Conservation (phyloP, 2,888 invertebrate species). For the Caenorhabditis macrosperma region DNA sequence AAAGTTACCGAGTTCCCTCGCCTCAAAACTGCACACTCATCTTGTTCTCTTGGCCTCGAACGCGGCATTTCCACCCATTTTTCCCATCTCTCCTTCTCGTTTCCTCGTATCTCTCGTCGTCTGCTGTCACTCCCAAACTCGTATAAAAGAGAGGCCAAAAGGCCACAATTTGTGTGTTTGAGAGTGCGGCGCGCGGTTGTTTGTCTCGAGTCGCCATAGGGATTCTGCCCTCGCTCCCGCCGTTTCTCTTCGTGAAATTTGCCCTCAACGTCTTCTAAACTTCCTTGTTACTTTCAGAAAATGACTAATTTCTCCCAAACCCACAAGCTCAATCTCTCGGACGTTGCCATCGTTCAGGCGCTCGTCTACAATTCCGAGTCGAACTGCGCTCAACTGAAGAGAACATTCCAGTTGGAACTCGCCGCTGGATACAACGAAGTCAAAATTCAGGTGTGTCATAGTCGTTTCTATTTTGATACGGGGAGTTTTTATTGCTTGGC, state of each 20-base stretch:
- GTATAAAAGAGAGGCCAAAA: slow-evolving; percentile 50
- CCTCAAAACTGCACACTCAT: slow-evolving; percentile 10
- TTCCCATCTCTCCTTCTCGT: slow-evolving; percentile 13
- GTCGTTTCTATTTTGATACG: not conserved
- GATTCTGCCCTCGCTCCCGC: slow-evolving; percentile 12
- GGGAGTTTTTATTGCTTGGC: slow-evolving; percentile 11
- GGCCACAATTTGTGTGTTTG: slow-evolving; percentile 27
- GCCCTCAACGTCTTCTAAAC: too few species aligned
- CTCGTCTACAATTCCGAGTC: slow-evolving; percentile 48
- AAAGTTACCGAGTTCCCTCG: slow-evolving; percentile 9
- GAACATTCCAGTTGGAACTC: slow-evolving; percentile 44
- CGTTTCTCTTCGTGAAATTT: slow-evolving; percentile 1
- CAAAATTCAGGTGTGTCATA: slow-evolving; percentile 27
- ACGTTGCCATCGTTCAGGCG: slow-evolving; percentile 42
- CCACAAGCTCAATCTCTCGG: slow-evolving; percentile 45
- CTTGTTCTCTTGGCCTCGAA: not conserved
- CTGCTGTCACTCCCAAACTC: slow-evolving; percentile 39
- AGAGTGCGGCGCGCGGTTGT: slow-evolving; percentile 7
- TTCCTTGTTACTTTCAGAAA: not conserved
- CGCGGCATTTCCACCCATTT: not conserved
- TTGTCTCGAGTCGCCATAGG: slow-evolving; percentile 36
- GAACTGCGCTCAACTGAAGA: slow-evolving; percentile 45
- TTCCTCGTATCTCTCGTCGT: slow-evolving; percentile 9
- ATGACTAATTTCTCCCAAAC: slow-evolving; percentile 27
- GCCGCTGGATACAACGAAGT: slow-evolving; percentile 46